Base-by-base conservation (phyloP, 2,797 vertebrate genomes). In the Taeniopygia guttata region DNA sequence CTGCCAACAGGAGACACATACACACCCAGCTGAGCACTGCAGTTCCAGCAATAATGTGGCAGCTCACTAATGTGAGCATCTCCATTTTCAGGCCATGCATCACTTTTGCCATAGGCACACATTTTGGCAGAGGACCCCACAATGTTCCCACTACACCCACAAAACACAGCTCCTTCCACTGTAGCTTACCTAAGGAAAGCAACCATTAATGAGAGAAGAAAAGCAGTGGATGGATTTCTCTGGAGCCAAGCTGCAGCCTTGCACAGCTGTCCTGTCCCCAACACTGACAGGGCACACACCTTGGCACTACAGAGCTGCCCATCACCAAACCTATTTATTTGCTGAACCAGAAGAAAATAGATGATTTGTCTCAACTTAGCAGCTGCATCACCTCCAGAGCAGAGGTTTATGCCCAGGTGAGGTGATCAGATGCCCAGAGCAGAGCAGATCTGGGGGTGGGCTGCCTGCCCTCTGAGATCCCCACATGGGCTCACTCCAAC, bases 251-350 rank as follows among this genome's bases (percentile, higher is more conserved):
- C 56, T 42, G 45, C 52, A 83, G 68, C 32, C 19, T n/a, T 2
- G 0, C 9, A 10, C 0, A 0, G 45, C 59, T 34, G 21, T 36
- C 42, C 82, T 42, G 42, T 36, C 40, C 60, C 32, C 46, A 70
- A 7, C 32, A 52, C 38, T 1, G 0, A 34, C 0, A 3, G 32
- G 0, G 0, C 56, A 66, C 66, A 12, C 29, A 36, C 7, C 36
- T 73, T 2, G 5, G 66, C 46, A 48, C 54, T 27, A 2, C 9
- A 0, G 46, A 72, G 67, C 69, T 58, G 23, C 56, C 63, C 1
- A 30, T 5, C 59, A 26, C 42, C n/a, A n/a, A 70, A 68, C 5
- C 7, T 0, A 22, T 25, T 26, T 19, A 60, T 36, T 15, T 78
- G 55, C 55, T 76, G 75, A 76, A 34, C 19, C 54, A 78, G 36